These are phyloP conservation scores for Epinotia nisella DNA, from an alignment of 2,888 invertebrate genomes.

Conservation along the genomic window DNA sequence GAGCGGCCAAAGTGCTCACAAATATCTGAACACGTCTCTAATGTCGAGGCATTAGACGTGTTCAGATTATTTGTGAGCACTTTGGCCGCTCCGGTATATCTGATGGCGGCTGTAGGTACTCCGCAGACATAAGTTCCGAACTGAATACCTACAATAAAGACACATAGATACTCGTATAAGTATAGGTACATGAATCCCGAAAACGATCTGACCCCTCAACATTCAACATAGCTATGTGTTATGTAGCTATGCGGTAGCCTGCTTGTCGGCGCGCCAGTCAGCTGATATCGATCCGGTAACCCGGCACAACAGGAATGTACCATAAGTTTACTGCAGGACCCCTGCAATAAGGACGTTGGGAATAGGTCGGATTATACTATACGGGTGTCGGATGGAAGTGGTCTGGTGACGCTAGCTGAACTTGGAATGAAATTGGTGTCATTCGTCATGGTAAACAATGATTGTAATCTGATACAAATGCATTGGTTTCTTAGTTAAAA, in stretches of 20 bases:
- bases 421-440: slow-evolving; percentile 21
- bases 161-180: too few species aligned
- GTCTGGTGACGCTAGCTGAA: slow-evolving; percentile 19
- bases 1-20: too few species aligned
- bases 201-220: slow-evolving; percentile 8
- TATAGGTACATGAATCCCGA: not conserved
- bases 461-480: slow-evolving; percentile 17
- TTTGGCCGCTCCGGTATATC: too few species aligned
- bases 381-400: slow-evolving; percentile 35
- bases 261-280: slow-evolving; percentile 52
- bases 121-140: not conserved
- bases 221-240: slow-evolving; percentile 6
- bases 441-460: not conserved
- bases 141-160: not conserved
- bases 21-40: too few species aligned
- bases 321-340: not conserved
- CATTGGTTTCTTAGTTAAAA: not conserved
- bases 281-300: slow-evolving; percentile 63
- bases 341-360: not conserved
- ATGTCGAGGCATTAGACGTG: too few species aligned
- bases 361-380: slow-evolving; percentile 45
- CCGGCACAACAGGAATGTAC: slow-evolving; percentile 48
- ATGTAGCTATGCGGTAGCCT: slow-evolving; percentile 39
- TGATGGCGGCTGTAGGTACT: too few species aligned
- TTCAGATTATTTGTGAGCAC: too few species aligned